phyloP scores from a whole-genome alignment of 1,140 invertebrate species.

The Paracyclopina nana region DNA sequence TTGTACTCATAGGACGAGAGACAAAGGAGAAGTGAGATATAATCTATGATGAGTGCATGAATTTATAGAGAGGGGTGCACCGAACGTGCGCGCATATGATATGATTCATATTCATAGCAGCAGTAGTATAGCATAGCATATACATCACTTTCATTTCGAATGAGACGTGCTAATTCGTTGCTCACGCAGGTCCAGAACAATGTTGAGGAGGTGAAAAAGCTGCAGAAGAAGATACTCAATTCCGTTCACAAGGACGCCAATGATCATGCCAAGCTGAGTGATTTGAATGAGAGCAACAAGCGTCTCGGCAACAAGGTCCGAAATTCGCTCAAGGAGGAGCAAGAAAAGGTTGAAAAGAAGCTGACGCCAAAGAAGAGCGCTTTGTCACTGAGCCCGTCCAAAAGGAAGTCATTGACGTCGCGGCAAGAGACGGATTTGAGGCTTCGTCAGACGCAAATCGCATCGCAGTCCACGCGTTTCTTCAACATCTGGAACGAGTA shows the following conservation, averaged over 20 bases:
- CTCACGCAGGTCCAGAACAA: neutral
- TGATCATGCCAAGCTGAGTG: neutral
- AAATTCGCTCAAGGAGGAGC: neutral
- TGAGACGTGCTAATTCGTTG: too few relatives aligned
- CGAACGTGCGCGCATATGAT: too few relatives aligned
- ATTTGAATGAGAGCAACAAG: neutral
- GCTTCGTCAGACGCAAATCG: neutral
- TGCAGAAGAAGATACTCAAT: slow-evolving; percentile 4
- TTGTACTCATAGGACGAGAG: too few relatives aligned
- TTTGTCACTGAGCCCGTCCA: too few relatives aligned
- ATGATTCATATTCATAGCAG: too few relatives aligned
- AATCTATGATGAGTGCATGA: too few relatives aligned
- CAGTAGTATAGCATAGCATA: too few relatives aligned
- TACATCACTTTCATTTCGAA: too few relatives aligned
- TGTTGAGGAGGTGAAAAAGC: neutral
- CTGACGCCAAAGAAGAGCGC: slow-evolving; percentile 1
- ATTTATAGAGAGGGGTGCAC: too few relatives aligned
- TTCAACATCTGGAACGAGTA: slow-evolving; percentile 8
- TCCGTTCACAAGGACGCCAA: slow-evolving; percentile 1
- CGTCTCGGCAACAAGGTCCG: neutral
- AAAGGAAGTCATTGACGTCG: too few relatives aligned
- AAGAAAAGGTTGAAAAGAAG: neutral
- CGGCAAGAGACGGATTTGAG: neutral
- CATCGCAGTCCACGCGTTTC: slow-evolving; percentile 6
- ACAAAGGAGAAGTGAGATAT: too few relatives aligned